Conservation (phyloP, 2,888 invertebrate genomes). For the Parnassius glacialis region DNA sequence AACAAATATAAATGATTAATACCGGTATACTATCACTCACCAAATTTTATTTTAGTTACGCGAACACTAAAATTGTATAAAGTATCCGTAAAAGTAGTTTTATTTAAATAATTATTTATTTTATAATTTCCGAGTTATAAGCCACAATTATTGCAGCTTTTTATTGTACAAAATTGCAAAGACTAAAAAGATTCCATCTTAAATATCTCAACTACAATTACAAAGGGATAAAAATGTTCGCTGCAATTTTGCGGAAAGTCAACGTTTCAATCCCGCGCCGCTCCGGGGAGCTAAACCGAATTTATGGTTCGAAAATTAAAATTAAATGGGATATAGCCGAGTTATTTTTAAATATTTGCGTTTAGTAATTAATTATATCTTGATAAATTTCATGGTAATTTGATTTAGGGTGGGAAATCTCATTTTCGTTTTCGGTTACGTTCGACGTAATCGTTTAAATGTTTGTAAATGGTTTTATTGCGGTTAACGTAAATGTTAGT, state of each 20-base stretch:
- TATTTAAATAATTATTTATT: background rate
- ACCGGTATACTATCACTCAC: too few relatives aligned
- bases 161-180: constrained; percentile 59
- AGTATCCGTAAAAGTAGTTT: too few relatives aligned
- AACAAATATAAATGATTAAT: too few relatives aligned
- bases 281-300: constrained; percentile 74
- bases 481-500: constrained; percentile 1
- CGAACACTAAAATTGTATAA: too few relatives aligned
- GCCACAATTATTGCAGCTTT: constrained; percentile 32
- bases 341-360: constrained; percentile 71
- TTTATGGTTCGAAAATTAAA: constrained; percentile 78
- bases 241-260: constrained; percentile 68
- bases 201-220: constrained; percentile 61
- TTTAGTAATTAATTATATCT: constrained; percentile 58
- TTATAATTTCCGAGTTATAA: constrained; percentile 21
- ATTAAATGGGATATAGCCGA: constrained; percentile 72
- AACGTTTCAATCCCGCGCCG: constrained; percentile 60
- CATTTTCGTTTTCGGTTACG: constrained; percentile 27
- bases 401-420: constrained; percentile 40
- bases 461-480: constrained; percentile 3
- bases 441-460: constrained; percentile 14
- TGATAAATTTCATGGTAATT: constrained; percentile 53
- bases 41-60: too few relatives aligned
- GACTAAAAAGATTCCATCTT: constrained; percentile 58
- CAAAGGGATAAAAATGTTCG: constrained; percentile 74